Base-by-base conservation (phyloP, 1,140 invertebrate species). In the Zeugodacus cucurbitae region DNA sequence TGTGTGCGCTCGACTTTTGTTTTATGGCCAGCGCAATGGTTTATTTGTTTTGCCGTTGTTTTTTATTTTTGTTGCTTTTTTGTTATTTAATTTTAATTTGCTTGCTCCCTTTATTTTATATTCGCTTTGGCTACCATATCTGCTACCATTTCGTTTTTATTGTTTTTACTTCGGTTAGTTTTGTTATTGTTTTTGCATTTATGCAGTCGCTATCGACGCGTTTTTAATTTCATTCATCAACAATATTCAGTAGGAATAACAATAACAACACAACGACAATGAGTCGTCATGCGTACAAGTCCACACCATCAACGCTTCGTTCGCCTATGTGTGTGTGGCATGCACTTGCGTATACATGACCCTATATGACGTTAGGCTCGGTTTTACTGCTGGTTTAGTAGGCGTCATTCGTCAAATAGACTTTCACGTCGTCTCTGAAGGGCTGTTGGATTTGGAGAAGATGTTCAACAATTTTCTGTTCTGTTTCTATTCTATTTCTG, bases 141-240 rank as follows among this genome's bases (percentile, higher is more conserved):
- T 74, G 70, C 70, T 37, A 41, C 70, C 34, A 11, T 14, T 22
- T 22, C 74, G 74, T 8, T 17, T n/a, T 29, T 26, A 7, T 22
- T 70, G 64, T 70, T n/a, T 74, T 74, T 10, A 54, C 48, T 20
- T 54, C 11, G 5, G 2, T 82, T 48, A 48, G 41, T 48, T 82
- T 44, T 7, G 6, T 74, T 74, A n/a, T 54, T 54, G 41, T 48
- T 82, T 82, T 17, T 82, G 44, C 41, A 82, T 82, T 82, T 82
- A 22, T 26, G 41, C 74, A 82, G 11, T 44, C 41, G 7, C n/a
- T 48, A 41, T 26, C 11, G 41, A 11, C 37, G 74, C 41, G 74
- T 48, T 82, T 48, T 82, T 82, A 82, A 82, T 82, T 82, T 82
- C 74, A 82, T 82, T 82, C 74, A 82, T 82, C 44, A 82, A 82